Evolutionary conservation across 2,113 vertebrate species (phyloP).

Genomic region (Lontra canadensis): DNA sequence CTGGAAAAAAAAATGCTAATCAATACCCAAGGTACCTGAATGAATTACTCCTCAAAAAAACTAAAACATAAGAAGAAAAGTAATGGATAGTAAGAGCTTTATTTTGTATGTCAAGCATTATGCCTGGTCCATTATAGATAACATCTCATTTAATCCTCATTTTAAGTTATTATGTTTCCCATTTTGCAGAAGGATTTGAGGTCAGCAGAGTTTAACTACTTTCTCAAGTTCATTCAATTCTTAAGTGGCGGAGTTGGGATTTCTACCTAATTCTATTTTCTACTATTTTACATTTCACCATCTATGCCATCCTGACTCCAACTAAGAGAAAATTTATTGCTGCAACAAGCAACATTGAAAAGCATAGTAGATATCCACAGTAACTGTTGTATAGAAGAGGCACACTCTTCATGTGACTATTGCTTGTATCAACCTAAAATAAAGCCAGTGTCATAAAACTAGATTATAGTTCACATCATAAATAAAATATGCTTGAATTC

Average conservation of each 20-base stretch:
- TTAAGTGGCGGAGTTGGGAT: neutral
- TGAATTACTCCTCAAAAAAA: neutral
- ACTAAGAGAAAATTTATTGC: neutral
- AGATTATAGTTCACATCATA: neutral
- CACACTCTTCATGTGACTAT: neutral
- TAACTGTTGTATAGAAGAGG: neutral
- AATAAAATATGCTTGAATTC: neutral
- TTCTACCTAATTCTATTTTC: neutral
- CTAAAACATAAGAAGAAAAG: neutral
- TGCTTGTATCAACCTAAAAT: constrained; percentile 18
- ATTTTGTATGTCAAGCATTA: neutral
- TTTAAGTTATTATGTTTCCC: neutral
- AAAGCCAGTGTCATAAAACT: neutral
- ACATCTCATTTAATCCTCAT: neutral
- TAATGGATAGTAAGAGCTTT: neutral
- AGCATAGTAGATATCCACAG: neutral
- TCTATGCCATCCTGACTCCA: neutral
- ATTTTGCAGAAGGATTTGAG: neutral
- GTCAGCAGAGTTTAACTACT: neutral
- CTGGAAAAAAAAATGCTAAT: neutral
- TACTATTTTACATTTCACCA: neutral
- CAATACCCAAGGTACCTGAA: neutral
- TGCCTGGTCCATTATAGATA: neutral
- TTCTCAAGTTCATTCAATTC: neutral
- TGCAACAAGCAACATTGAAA: neutral